Evolutionary conservation across 2,797 vertebrate genomes (phyloP).

Genomic region (Crocodylus rhombifer): DNA sequence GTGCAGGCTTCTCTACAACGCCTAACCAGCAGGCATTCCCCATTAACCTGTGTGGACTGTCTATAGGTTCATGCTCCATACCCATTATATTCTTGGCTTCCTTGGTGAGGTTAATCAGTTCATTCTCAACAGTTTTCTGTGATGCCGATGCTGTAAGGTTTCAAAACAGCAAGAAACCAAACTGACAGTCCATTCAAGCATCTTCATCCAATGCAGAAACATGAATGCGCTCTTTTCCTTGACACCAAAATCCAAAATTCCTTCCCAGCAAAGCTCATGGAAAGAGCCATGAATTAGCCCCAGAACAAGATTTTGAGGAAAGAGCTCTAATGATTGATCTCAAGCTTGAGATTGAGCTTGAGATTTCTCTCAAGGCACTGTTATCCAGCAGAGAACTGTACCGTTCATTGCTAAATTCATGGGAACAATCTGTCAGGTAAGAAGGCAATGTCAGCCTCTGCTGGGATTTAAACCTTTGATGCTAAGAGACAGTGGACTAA

Average conservation of each 20-base stretch:
- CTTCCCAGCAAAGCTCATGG: neutral
- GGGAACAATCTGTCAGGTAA: neutral
- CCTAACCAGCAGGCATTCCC: accelerated
- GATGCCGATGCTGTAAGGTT: neutral
- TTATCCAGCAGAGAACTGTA: accelerated
- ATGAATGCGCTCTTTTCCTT: neutral
- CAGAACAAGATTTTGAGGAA: neutral
- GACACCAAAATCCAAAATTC: neutral
- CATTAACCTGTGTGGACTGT: neutral
- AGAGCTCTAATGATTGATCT: neutral
- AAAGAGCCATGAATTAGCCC: neutral
- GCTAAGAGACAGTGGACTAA: neutral
- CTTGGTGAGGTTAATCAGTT: accelerated
- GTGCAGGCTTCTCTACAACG: accelerated
- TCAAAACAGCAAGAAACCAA: neutral
- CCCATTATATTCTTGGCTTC: neutral
- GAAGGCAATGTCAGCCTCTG: accelerated
- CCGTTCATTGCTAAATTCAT: neutral
- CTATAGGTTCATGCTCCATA: accelerated
- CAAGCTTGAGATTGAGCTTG: no score
- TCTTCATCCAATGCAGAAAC: neutral
- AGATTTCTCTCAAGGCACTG: neutral
- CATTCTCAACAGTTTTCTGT: neutral
- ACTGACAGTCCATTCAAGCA: neutral
- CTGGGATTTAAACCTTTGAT: neutral